Evolutionary conservation across 1,140 invertebrate species (phyloP).

Genomic region (Neodiprion fabricii): DNA sequence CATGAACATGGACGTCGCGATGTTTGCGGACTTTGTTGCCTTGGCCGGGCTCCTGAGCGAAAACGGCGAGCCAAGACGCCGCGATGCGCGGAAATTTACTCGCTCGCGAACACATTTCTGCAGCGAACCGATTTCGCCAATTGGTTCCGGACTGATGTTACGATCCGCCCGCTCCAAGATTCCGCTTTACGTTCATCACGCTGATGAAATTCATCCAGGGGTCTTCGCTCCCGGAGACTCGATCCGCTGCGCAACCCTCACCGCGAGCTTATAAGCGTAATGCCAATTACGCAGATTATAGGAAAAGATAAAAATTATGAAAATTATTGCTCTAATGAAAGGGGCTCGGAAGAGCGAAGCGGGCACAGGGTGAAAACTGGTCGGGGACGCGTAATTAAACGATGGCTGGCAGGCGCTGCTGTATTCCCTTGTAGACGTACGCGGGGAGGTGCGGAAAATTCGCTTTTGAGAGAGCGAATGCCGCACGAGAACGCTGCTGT

Average conservation of each 20-base stretch:
- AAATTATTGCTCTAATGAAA: constrained; percentile 65
- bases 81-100: too few relatives aligned
- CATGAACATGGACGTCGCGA: not conserved
- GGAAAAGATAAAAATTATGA: constrained; percentile 64
- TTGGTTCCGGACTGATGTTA: too few relatives aligned
- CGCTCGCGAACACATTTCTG: too few relatives aligned
- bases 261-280: constrained; percentile 58
- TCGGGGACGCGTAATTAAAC: constrained; percentile 60
- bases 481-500: not conserved
- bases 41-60: too few relatives aligned
- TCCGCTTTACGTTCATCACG: too few relatives aligned
- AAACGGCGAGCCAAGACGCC: too few relatives aligned
- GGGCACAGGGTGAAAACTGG: constrained; percentile 34
- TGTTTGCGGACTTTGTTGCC: too few relatives aligned
- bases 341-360: constrained; percentile 40
- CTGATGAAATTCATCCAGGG: too few relatives aligned
- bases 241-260: constrained; percentile 21
- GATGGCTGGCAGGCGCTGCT: constrained; percentile 39
- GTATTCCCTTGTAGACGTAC: not conserved
- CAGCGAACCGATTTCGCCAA: too few relatives aligned
- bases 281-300: constrained; percentile 64
- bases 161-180: too few relatives aligned
- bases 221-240: too few relatives aligned
- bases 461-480: constrained; percentile 15
- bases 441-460: constrained; percentile 29